Conservation (phyloP, 1,140 invertebrate genomes). For the Zaprionus ornatus region DNA sequence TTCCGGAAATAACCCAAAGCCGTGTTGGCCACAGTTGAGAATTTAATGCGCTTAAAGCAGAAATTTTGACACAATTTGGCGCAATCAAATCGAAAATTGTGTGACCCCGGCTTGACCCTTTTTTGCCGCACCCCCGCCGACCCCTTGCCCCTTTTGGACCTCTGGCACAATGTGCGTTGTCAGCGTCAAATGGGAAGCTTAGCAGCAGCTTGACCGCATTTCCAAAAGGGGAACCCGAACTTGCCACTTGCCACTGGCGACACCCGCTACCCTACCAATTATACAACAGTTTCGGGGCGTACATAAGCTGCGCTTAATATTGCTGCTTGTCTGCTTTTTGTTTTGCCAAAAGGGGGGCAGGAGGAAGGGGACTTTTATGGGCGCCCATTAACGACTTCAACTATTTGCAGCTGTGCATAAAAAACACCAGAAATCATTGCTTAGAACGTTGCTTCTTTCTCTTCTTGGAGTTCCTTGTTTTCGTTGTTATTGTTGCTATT, state of each 20-base stretch:
- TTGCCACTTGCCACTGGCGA: constrained; percentile 7
- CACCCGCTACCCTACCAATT: constrained; percentile 30
- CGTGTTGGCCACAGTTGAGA: constrained; percentile 13
- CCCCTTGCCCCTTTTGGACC: background rate
- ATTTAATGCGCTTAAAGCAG: constrained; percentile 66
- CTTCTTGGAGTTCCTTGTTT: background rate
- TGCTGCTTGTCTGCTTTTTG: constrained; percentile 31
- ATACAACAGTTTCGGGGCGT: constrained; percentile 22
- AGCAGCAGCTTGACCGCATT: constrained; percentile 52
- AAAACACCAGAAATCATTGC: constrained; percentile 54
- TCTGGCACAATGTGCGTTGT: constrained; percentile 9
- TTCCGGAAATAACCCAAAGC: background rate
- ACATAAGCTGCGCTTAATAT: constrained; percentile 62
- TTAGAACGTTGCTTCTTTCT: constrained; percentile 32
- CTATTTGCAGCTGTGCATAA: constrained; percentile 66
- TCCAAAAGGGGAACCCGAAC: background rate
- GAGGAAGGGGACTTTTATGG: constrained; percentile 33
- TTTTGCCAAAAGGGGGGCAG: background rate
- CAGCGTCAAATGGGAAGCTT: constrained; percentile 37
- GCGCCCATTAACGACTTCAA: constrained; percentile 63
- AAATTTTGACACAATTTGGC: constrained; percentile 63
- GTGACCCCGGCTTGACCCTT: constrained; percentile 53
- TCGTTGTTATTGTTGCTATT: constrained; percentile 6
- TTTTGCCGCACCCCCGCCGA: constrained; percentile 34
- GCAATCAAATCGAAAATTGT: constrained; percentile 47